These are phyloP conservation scores for Monochamus saltuarius DNA, from an alignment of 1,140 invertebrate species.

Conservation along the genomic window DNA sequence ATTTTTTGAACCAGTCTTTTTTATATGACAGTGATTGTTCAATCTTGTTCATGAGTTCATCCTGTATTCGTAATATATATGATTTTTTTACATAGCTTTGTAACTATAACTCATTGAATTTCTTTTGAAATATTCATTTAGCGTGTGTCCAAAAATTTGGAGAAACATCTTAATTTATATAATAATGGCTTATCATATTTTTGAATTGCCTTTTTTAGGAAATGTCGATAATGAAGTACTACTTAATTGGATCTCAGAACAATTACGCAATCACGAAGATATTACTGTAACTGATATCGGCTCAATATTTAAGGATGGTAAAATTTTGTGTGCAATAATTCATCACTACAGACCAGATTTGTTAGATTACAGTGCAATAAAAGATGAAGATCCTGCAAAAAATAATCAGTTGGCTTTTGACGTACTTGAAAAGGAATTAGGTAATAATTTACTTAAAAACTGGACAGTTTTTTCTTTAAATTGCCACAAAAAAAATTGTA, in stretches of 20 bases:
- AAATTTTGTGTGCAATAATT: constrained; percentile 81
- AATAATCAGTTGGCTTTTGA: constrained; percentile 85
- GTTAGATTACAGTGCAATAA: constrained; percentile 70
- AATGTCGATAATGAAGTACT: constrained; percentile 72
- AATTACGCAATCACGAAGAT: constrained; percentile 66
- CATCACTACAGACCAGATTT: constrained; percentile 86
- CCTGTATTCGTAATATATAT: too few species aligned
- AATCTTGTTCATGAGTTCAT: too few species aligned
- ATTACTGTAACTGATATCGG: constrained; percentile 70
- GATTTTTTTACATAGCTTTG: too few species aligned
- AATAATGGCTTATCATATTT: too few species aligned
- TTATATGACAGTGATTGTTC: too few species aligned
- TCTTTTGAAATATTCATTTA: too few species aligned
- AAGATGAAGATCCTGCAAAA: constrained; percentile 58
- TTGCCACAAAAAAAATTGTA: background rate
- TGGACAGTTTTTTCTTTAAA: background rate
- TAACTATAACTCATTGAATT: too few species aligned
- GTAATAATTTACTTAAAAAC: constrained; percentile 23
- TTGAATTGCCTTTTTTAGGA: constrained; percentile 22
- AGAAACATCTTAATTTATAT: too few species aligned
- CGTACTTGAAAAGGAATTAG: constrained; percentile 71
- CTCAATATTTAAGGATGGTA: constrained; percentile 72
- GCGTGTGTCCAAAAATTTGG: too few species aligned
- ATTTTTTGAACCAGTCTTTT: too few species aligned
- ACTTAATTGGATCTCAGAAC: constrained; percentile 74